Evolutionary conservation across 2,113 vertebrate species (phyloP), one percentile per base, ranked within the genome.

Genomic region (Ictalurus furcatus): DNA sequence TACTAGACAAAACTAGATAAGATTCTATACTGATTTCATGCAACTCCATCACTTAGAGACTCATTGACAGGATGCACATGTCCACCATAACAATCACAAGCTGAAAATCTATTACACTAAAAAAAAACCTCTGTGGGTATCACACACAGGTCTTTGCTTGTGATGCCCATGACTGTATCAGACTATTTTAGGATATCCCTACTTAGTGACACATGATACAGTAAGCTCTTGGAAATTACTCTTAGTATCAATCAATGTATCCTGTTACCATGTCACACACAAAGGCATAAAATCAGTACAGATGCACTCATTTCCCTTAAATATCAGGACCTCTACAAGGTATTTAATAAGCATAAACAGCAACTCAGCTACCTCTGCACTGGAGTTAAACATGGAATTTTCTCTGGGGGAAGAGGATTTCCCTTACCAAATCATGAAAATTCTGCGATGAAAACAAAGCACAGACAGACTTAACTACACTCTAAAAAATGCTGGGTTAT

Each of bases 191-290:
- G 81, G 23, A 44, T 44, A 61, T 7, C 58, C 30, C 56, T 61
- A 82, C 34, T 44, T 63, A 8, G 58, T 63, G 34, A 63, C 58
- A 84, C 1, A 25, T 84, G 59, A 63, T 52, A 84, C 81, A 28
- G 81, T 40, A 40, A 84, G 58, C 21, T 84, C 44, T 44, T 84
- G 58, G 81, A 44, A 84, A 63, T 37, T 30, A 25, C 34, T 84
- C 19, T 7, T 12, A 5, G 11, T 61, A 34, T 82, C 30, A 23
- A 82, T n/a, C n/a, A 12, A 83, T 23, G 13, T 61, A 83, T 61
- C 34, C 81, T 83, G 80, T 23, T 59, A 83, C 80, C 19, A 7
- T 23, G 21, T 59, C 79, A 34, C 17, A 82, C n/a, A 34, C n/a
- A 58, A 59, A 82, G n/a, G n/a, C n/a, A 34, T 82, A 23, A 82